Conservation (phyloP, 2,113 vertebrate species). For the Nyctibius bracteatus region DNA sequence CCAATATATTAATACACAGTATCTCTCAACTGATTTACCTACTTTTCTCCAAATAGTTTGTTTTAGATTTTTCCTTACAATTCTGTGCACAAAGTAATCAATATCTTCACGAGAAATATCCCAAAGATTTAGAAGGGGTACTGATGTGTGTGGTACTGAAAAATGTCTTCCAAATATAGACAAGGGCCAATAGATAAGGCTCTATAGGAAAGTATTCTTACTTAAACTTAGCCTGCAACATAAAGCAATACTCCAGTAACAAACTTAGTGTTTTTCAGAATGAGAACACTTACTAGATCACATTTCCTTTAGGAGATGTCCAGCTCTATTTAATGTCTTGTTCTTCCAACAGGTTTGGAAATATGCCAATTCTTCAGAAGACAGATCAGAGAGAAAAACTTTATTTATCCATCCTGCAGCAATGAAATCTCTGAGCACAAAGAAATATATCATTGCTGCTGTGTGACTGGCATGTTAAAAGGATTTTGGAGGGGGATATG, state of each 20-base stretch:
- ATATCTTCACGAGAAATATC: background rate
- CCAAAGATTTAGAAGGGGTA: background rate
- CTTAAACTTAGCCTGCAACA: background rate
- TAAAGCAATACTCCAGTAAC: background rate
- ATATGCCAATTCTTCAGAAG: background rate
- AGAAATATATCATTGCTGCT: background rate
- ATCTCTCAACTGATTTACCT: background rate
- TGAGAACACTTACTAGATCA: background rate
- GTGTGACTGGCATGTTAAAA: background rate
- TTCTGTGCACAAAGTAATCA: background rate
- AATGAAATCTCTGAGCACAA: background rate
- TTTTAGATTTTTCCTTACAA: background rate
- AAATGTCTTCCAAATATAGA: background rate
- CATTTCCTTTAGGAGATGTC: background rate
- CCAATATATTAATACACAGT: background rate
- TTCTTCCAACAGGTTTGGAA: background rate
- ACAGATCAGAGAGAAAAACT: background rate
- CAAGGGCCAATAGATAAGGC: background rate
- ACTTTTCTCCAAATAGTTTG: background rate
- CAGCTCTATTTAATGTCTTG: background rate
- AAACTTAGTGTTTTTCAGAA: background rate
- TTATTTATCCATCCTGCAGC: background rate
- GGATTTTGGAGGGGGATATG: conserved; percentile 3
- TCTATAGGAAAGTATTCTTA: background rate
- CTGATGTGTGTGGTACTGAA: background rate